phyloP scores from a whole-genome alignment of 2,797 vertebrate species.

The Galagoides demidoff region DNA sequence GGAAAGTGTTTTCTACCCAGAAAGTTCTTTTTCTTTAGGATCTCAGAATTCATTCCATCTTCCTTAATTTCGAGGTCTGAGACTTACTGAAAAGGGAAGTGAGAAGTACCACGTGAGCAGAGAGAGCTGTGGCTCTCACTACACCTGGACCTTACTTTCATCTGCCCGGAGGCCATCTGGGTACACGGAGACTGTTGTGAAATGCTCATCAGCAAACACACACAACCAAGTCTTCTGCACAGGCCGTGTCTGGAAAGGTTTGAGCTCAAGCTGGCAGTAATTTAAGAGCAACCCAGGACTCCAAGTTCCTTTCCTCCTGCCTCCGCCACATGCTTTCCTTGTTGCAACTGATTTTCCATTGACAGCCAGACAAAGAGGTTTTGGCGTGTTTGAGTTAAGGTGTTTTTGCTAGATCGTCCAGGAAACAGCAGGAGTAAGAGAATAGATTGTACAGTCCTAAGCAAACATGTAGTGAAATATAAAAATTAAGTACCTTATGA shows the following conservation, averaged over 20 bases:
- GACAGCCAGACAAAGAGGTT: slow-evolving; percentile 67
- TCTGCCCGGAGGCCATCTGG: not conserved
- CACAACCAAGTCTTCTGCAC: not conserved
- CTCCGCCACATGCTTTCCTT: slow-evolving; percentile 40
- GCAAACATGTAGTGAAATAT: not conserved
- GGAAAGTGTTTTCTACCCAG: not conserved
- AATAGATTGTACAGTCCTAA: not conserved
- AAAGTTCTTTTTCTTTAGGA: slow-evolving; percentile 29
- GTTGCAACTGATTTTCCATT: slow-evolving; percentile 68
- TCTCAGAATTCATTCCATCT: not conserved
- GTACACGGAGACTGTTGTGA: not conserved
- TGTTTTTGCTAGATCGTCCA: slow-evolving; percentile 59
- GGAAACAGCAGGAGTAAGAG: slow-evolving; percentile 48
- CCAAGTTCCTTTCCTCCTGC: slow-evolving; percentile 63
- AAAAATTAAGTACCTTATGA: not conserved
- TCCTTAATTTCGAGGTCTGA: not conserved
- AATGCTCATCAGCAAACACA: not conserved
- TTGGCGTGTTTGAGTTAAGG: slow-evolving; percentile 61
- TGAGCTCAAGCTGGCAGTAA: slow-evolving; percentile 46
- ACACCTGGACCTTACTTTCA: not conserved
- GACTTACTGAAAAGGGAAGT: not conserved
- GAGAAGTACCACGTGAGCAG: not conserved
- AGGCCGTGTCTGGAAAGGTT: not conserved
- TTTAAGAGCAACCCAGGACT: slow-evolving; percentile 51
- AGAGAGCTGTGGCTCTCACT: not conserved